A percentile compares a stretch with the other conserved stretches of the same genome.
These are phyloP conservation scores for Carcinoscorpius rotundicauda DNA, from an alignment of 1,140 invertebrate genomes.

Conservation along the genomic window DNA sequence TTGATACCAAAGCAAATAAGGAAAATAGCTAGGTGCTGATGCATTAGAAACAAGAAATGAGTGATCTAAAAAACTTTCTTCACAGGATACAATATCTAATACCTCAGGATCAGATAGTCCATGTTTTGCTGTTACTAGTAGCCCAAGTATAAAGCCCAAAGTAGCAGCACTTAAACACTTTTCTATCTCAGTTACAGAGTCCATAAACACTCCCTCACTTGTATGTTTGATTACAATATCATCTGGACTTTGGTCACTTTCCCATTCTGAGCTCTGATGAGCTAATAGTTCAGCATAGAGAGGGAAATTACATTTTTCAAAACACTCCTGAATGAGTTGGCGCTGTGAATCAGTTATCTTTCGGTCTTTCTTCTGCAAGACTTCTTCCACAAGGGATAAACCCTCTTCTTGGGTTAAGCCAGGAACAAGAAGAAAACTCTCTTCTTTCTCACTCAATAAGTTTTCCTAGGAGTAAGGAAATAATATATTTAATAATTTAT, in stretches of 20 bases:
- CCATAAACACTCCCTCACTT: slow-evolving; percentile 11
- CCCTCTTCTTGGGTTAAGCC: background rate
- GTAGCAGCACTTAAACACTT: slow-evolving; percentile 11
- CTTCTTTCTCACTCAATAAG: no score
- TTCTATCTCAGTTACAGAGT: slow-evolving; percentile 15
- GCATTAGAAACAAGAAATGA: slow-evolving; percentile 41
- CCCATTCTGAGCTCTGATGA: slow-evolving; percentile 9
- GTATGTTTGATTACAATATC: slow-evolving; percentile 2
- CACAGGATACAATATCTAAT: slow-evolving; percentile 54
- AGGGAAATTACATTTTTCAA: background rate
- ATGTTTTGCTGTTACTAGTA: slow-evolving; percentile 51
- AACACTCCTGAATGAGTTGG: background rate
- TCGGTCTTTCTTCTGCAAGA: background rate
- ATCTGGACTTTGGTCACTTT: slow-evolving; percentile 1
- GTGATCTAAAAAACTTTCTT: slow-evolving; percentile 51
- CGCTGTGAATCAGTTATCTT: background rate
- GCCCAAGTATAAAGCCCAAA: slow-evolving; percentile 37
- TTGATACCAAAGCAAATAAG: slow-evolving; percentile 10
- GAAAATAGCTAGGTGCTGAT: slow-evolving; percentile 8
- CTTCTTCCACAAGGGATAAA: background rate
- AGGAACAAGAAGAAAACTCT: no score
- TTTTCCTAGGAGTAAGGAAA: no score
- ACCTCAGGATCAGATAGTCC: slow-evolving; percentile 59
- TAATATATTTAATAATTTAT: no score
- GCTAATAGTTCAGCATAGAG: slow-evolving; percentile 11